Conservation (phyloP, 2,888 invertebrate species). For the Digitonthophagus gazella region DNA sequence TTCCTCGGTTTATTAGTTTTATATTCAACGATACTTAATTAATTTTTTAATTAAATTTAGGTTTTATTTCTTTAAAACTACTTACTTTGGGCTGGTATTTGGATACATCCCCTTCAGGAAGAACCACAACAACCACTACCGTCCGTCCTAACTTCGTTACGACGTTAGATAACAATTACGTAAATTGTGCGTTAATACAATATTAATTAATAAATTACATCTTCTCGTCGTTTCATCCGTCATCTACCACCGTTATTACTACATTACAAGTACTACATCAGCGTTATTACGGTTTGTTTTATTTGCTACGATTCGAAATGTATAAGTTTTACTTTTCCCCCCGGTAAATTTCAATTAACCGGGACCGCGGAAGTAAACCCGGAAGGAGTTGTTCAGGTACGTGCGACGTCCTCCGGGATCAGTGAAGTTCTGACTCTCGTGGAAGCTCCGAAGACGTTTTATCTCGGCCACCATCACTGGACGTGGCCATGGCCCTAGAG, state of each 20-base stretch:
- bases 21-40: no score
- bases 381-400: no score
- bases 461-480: conserved; percentile 40
- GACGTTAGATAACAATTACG: background rate
- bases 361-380: no score
- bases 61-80: background rate
- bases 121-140: background rate
- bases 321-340: no score
- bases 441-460: background rate
- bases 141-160: background rate
- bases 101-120: conserved; percentile 11
- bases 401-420: conserved; percentile 34
- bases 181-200: background rate
- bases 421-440: background rate
- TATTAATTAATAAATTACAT: background rate
- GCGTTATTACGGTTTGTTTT: no score
- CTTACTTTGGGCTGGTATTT: conserved; percentile 15
- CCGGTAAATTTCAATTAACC: no score
- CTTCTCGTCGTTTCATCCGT: background rate
- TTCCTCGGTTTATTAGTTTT: no score
- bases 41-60: background rate
- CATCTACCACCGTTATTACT: no score
- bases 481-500: conserved; percentile 33
- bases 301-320: no score
- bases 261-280: no score